Percentiles rank a stretch among this genome's conserved stretches.
Evolutionary conservation across 2,113 vertebrate species (phyloP).

Genomic region (Tor tambroides): DNA sequence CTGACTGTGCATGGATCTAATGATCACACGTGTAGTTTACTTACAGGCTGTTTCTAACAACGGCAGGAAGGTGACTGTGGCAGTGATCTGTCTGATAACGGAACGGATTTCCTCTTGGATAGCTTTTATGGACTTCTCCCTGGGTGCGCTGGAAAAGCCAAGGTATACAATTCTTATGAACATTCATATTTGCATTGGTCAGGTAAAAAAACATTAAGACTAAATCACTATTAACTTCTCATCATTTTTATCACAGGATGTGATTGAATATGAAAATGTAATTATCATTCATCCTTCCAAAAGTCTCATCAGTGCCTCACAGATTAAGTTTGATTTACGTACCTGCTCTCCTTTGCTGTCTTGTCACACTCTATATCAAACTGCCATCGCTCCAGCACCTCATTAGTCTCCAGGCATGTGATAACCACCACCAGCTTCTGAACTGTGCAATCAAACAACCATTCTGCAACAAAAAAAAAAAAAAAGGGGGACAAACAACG

Average conservation of each 20-base stretch:
- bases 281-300: neutral
- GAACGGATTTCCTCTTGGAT: constrained; percentile 97
- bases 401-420: constrained; percentile 86
- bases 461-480: constrained; percentile 80
- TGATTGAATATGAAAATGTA: neutral
- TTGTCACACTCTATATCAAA: constrained; percentile 97
- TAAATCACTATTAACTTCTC: neutral
- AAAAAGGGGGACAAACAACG: neutral
- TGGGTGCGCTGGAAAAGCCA: constrained; percentile 75
- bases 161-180: neutral
- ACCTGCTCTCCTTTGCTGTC: constrained; percentile 84
- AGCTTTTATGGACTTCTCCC: constrained; percentile 91
- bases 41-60: constrained; percentile 91
- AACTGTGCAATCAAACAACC: constrained; percentile 90
- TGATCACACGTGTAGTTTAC: constrained; percentile 66
- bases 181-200: neutral
- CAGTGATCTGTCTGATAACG: constrained; percentile 94
- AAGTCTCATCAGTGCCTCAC: too few species aligned
- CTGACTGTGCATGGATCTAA: too few species aligned
- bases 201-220: neutral
- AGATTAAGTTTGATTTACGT: constrained; percentile 5
- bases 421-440: constrained; percentile 95
- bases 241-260: too few species aligned
- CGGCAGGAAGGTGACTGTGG: constrained; percentile 93
- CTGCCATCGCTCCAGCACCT: constrained; percentile 96